Evolutionary conservation across 1,140 invertebrate species (phyloP).

Genomic region (Habropoda laboriosa): DNA sequence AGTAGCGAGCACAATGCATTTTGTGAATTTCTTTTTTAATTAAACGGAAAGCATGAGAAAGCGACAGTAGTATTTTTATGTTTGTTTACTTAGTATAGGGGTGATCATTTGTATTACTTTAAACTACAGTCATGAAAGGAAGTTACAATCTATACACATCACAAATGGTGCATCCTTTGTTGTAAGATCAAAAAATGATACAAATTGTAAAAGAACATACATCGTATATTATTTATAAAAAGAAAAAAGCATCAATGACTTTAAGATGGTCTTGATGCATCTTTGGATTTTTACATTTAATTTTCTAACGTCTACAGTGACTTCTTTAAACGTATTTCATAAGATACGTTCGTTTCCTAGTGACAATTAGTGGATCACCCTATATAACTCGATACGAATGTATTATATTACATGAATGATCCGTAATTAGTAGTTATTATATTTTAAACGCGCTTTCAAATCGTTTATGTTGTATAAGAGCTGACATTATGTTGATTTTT

Average conservation of each 20-base stretch:
- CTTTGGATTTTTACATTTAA: neutral
- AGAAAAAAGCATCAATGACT: neutral
- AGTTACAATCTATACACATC: no score
- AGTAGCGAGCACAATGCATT: neutral
- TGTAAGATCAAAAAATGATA: no score
- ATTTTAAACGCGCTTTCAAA: slow-evolving; percentile 8
- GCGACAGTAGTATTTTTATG: no score
- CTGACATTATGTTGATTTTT: neutral
- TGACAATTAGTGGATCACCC: neutral
- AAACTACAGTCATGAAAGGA: neutral
- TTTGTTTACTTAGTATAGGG: neutral
- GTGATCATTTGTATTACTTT: slow-evolving; percentile 1
- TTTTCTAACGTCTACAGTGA: neutral
- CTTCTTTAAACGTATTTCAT: neutral
- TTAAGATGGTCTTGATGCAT: no score
- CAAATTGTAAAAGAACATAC: no score
- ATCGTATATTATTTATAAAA: neutral
- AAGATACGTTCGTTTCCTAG: neutral
- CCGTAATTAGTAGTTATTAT: slow-evolving; percentile 7
- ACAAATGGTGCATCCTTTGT: no score
- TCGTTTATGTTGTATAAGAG: neutral
- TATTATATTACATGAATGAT: neutral
- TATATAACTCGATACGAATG: neutral
- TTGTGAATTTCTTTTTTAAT: neutral
- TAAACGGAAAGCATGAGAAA: neutral